A percentile compares a stretch with the other conserved stretches of the same genome.
These are phyloP conservation scores for Chionomys nivalis DNA, from an alignment of 2,113 vertebrate species.

Conservation along the genomic window DNA sequence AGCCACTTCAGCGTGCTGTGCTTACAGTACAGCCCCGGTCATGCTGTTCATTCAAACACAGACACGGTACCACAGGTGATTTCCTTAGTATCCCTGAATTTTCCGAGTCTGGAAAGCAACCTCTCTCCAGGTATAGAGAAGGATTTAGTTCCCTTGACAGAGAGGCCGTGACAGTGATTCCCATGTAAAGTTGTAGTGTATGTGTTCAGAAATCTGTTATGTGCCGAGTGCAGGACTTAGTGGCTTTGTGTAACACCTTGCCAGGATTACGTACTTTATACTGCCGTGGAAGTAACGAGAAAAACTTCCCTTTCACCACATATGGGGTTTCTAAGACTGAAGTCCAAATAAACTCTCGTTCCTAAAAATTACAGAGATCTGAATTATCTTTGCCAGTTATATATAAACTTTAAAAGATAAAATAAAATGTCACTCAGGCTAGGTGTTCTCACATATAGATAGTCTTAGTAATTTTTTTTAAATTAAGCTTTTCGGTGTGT, in stretches of 20 bases:
- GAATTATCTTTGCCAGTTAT: conserved; percentile 17
- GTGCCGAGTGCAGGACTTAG: not conserved
- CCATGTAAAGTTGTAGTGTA: not conserved
- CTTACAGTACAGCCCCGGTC: not conserved
- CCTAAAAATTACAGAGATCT: conserved; percentile 48
- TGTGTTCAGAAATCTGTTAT: not conserved
- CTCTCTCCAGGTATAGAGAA: not conserved
- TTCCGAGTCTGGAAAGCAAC: conserved; percentile 15
- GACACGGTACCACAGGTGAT: not conserved
- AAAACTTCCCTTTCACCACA: conserved; percentile 61
- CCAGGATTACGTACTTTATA: conserved; percentile 33
- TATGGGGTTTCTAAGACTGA: conserved; percentile 11
- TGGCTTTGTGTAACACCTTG: conserved; percentile 6
- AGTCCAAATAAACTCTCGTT: conserved; percentile 49
- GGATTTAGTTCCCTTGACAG: not conserved
- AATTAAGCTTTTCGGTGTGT: conserved; percentile 21
- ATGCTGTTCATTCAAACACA: conserved; percentile 31
- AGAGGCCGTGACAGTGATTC: not conserved
- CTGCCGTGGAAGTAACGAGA: conserved; percentile 60
- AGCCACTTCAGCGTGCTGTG: not conserved
- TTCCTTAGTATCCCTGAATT: not conserved
- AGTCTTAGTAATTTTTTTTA: rapidly evolving
- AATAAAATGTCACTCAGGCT: not conserved
- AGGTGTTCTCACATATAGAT: not conserved
- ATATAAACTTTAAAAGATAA: not conserved